Base-by-base conservation (phyloP, 2,888 invertebrate genomes). In the Acleris literana region DNA sequence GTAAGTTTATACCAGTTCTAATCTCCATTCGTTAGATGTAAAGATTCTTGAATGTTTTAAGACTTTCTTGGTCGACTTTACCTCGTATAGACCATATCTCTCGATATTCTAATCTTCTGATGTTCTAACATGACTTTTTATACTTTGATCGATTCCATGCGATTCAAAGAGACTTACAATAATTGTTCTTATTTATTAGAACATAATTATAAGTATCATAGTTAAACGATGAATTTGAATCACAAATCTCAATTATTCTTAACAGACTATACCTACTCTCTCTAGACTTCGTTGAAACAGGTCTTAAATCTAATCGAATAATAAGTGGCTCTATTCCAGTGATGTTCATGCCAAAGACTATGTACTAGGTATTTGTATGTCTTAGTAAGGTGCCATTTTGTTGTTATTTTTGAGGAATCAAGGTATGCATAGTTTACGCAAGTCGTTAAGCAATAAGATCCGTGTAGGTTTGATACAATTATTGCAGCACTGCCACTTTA, bases 401-500 rank as follows among this genome's bases (percentile, higher is more conserved):
- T 65, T 62, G n/a, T 39, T 57, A 22, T 53, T 65, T 59, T 55
- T 49, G 20, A 59, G 11, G 54, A 22, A 49, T 59, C 16, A 18
- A 46, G 17, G 25, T 55, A 29, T 48, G 39, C 46, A 51, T 61
- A 56, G 52, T 61, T 46, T 57, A 56, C 11, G 29, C 51, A 44
- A 61, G 39, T 46, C 43, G 18, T 20, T 53, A 53, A 52, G 56
- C 17, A 20, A 33, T 56, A 56, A 62, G 52, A 44, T 62, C 57
- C 17, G 56, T 49, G 22, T 66, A 66, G 66, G 33, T 57, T 39
- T 62, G 39, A 62, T 46, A 85, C 82, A 81, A 79, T 85, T 83
- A 79, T 85, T 80, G 83, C 82, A 88, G 86, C 91, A 91, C 91
- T 91, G 91, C 91, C 91, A 90, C 85, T 79, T 82, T 80, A 82